phyloP scores from a whole-genome alignment of 2,797 vertebrate species.

The Semaprochilodus insignis region DNA sequence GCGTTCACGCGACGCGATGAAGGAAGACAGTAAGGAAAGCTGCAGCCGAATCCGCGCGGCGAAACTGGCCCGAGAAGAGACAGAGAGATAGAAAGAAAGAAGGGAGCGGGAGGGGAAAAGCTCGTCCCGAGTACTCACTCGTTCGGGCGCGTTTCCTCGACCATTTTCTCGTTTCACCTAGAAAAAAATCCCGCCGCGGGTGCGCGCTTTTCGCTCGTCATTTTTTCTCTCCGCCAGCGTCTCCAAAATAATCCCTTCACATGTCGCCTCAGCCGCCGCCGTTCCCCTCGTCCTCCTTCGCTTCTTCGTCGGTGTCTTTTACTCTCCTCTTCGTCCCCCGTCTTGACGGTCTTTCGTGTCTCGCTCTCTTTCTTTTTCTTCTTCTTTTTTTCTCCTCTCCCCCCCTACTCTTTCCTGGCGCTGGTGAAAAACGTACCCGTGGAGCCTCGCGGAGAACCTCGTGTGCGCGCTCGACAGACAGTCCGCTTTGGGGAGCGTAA shows the following conservation, averaged over 20 bases:
- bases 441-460: neutral
- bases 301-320: conserved; percentile 65
- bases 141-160: conserved; percentile 85
- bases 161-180: conserved; percentile 85
- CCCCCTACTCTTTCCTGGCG: conserved; percentile 20
- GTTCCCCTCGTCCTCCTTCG: conserved; percentile 8
- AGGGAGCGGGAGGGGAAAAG: neutral
- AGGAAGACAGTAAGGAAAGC: too few relatives aligned
- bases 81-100: neutral
- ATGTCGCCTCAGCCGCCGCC: conserved; percentile 18
- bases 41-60: too few relatives aligned
- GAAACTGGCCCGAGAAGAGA: neutral
- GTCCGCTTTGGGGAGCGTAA: neutral
- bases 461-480: neutral
- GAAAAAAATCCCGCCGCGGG: conserved; percentile 74
- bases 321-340: conserved; percentile 2
- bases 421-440: conserved; percentile 53
- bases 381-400: conserved; percentile 16
- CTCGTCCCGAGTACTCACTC: conserved; percentile 75
- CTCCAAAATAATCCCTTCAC: conserved; percentile 47
- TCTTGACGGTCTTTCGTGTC: conserved; percentile 45
- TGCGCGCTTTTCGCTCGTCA: conserved; percentile 78
- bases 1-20: too few relatives aligned
- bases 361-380: conserved; percentile 14
- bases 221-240: conserved; percentile 66